Evolutionary conservation across 2,113 vertebrate species (phyloP), one percentile per base, ranked within the genome.

Genomic region (Heterotilapia buettikoferi): DNA sequence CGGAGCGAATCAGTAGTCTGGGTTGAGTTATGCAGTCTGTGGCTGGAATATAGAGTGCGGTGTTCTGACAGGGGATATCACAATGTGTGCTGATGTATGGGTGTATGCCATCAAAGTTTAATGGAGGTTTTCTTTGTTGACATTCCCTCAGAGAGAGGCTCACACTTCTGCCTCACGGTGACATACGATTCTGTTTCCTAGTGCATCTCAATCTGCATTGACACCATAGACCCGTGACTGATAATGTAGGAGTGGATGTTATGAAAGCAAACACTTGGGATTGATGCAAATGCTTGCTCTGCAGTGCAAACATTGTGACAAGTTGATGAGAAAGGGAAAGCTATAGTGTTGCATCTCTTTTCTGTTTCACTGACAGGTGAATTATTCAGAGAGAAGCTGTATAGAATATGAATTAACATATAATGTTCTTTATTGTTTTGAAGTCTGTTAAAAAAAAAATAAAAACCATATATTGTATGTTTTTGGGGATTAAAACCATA

Each of bases 31-130:
- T 90, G 38, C 59, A 61, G 81, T 11, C 80, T 91, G 87, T 91
- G 93, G 88, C 26, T 43, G 45, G 94, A 93, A 93, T 94, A 88
- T 84, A 71, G 43, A 93, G 29, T 38, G 54, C 61, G 80, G 59
- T 87, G 82, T 85, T 83, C 88, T 88, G 82, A 85, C 83, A 89
- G 45, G 71, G 66, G 83, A 82, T 82, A 83, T 85, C 84, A 71
- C 18, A 26, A 76, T 19, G 78, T 82, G 52, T 57, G 68, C 88
- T 82, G 84, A 92, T 91, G 82, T 90, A 92, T 91, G 84, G 86
- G 90, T 86, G 88, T 76, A 63, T 82, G 66, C 76, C 84, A 92
- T 94, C 86, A 88, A 93, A 85, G 18, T 94, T 91, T 94, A 88
- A 94, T 87, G 50, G 76, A 33, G 76, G 36, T 88, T 90, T 94